Percentiles rank a stretch among this genome's conserved stretches.
phyloP scores from a whole-genome alignment of 2,888 invertebrate species.

The Poecilobothrus nobilitatus region DNA sequence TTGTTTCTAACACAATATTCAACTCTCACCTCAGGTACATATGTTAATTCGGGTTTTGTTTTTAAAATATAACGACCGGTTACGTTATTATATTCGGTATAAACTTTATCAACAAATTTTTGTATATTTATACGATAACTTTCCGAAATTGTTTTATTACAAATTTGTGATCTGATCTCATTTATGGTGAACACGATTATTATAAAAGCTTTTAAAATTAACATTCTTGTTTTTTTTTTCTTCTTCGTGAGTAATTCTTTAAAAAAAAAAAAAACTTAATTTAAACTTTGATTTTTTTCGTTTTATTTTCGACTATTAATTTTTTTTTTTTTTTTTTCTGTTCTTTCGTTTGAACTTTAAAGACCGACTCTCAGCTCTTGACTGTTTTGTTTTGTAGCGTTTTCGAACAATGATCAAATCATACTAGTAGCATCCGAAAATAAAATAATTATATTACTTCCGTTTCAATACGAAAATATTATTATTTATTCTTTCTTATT shows the following conservation, averaged over 20 bases:
- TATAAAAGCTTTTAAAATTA: not conserved
- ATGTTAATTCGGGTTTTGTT: not conserved
- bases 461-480: not conserved
- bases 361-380: no score
- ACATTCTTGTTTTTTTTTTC: not conserved
- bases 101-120: not conserved
- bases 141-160: conserved; percentile 1
- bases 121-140: not conserved
- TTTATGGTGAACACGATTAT: not conserved
- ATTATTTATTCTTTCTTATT: no score
- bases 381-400: not conserved
- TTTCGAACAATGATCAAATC: conserved; percentile 4
- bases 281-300: no score
- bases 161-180: conserved; percentile 2
- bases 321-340: no score
- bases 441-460: not conserved
- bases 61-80: not conserved
- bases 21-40: not conserved
- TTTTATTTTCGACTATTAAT: no score
- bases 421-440: conserved; percentile 4
- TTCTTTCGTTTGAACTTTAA: no score
- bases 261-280: no score
- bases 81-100: not conserved
- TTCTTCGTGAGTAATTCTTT: no score
- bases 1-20: no score